These are phyloP conservation scores for Mycteria americana DNA, from an alignment of 2,797 vertebrate species.

Conservation along the genomic window DNA sequence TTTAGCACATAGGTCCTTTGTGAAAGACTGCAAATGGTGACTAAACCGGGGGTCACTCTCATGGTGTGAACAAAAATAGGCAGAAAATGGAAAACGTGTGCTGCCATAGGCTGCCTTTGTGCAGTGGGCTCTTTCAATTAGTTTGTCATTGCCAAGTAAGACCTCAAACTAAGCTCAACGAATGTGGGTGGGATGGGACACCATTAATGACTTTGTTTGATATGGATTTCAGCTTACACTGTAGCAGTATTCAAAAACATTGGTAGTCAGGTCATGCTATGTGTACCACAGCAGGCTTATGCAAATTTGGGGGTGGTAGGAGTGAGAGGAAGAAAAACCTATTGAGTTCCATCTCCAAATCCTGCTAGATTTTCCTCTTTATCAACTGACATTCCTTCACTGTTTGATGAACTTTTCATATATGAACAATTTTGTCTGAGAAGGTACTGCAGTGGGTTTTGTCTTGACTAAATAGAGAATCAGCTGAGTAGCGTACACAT, in stretches of 20 bases:
- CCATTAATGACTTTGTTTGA: background rate
- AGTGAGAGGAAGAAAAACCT: background rate
- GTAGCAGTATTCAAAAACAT: background rate
- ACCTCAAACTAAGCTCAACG: accelerated
- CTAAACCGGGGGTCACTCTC: background rate
- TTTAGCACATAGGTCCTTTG: background rate
- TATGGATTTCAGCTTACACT: background rate
- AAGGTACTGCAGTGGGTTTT: background rate
- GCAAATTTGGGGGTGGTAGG: background rate
- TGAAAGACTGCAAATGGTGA: background rate
- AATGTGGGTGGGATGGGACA: background rate
- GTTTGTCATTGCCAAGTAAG: background rate
- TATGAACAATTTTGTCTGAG: background rate
- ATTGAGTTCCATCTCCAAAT: background rate
- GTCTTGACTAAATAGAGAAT: background rate
- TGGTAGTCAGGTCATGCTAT: background rate
- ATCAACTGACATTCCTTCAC: background rate
- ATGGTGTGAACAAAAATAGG: background rate
- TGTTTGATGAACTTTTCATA: background rate
- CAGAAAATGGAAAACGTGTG: background rate
- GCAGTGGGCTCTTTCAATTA: background rate
- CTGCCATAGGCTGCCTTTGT: background rate
- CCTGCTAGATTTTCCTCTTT: background rate
- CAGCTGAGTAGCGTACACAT: background rate
- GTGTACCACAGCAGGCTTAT: background rate